These are phyloP conservation scores for Tetragonula carbonaria DNA, from an alignment of 2,888 invertebrate species.

Conservation along the genomic window DNA sequence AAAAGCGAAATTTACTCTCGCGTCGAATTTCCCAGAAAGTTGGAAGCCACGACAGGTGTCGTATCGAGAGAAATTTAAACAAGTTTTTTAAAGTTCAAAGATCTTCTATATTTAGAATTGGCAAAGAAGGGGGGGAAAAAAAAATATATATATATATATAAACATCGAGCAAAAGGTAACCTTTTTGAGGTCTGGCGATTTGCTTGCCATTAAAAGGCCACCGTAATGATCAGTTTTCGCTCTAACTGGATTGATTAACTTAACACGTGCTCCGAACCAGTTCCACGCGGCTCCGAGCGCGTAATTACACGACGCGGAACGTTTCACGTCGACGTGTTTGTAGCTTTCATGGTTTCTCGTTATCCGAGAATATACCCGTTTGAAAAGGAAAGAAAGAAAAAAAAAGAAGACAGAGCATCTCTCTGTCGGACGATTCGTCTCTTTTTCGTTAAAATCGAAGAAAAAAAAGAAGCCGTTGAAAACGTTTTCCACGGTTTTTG, in stretches of 20 bases:
- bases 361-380: constrained; percentile 9
- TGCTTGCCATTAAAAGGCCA: constrained; percentile 32
- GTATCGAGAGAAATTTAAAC: background rate
- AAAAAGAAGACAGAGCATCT: background rate
- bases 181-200: background rate
- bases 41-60: background rate
- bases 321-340: constrained; percentile 45
- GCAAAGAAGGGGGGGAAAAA: too few species aligned
- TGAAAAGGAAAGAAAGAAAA: constrained; percentile 1
- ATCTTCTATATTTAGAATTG: background rate
- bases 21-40: background rate
- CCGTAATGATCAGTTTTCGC: constrained; percentile 42
- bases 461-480: background rate
- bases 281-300: constrained; percentile 25
- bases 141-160: background rate
- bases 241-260: constrained; percentile 68
- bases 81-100: background rate
- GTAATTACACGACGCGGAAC: constrained; percentile 59
- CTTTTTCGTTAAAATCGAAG: background rate
- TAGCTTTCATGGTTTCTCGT: constrained; percentile 37
- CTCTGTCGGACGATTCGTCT: constrained; percentile 8
- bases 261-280: constrained; percentile 59
- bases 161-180: background rate
- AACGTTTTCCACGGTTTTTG: background rate
- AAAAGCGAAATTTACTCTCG: background rate